Base-by-base conservation (phyloP, 2,888 invertebrate genomes). In the Pyrrhosoma nymphula region DNA sequence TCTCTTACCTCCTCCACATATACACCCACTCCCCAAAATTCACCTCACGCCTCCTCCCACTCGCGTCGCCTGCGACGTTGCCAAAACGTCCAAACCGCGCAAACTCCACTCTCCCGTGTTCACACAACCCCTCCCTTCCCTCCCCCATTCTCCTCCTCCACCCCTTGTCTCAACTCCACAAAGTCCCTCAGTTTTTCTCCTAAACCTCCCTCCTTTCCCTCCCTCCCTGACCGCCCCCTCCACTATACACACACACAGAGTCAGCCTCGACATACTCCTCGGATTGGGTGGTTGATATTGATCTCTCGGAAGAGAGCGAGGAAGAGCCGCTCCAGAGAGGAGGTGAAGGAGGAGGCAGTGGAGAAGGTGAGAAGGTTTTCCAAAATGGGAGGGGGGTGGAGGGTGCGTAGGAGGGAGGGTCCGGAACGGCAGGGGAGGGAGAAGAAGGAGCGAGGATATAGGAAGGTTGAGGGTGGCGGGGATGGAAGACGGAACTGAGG, bases 261-360 rank as follows among this genome's bases (percentile, higher is more conserved):
- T 8, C 47, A 47, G 26, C 91, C 91, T 91, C 91, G 91, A 93
- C 75, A 69, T 93, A 75, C 93, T 93, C 93, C 93, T 93, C 93
- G 69, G 93, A 93, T 93, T 93, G 93, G 93, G 69, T 93, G 93
- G 93, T 69, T 93, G 93, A 93, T 93, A 93, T 93, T 93, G 93
- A 93, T 93, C 93, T 93, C 69, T 30, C 39, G 60, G 35, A 60
- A 93, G 93, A 69, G 93, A 47, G 47, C 69, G 63, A 56, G 63
- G 39, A 16, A 35, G 91, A 91, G 91, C 23, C 18, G 56, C 39
- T 35, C 63, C 39, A 16, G 69, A 75, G 75, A 69, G 69, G 69
- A 47, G 91, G 63, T 30, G 56, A n/a, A 26, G 39, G 91, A 60
- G 60, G 90, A 56, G 56, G 56, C 30, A 2, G 90, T n/a, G 88